A percentile compares a stretch with the other conserved stretches of the same genome.
These are phyloP conservation scores for Spilarctia lutea DNA, from an alignment of 2,888 invertebrate genomes.

Conservation along the genomic window DNA sequence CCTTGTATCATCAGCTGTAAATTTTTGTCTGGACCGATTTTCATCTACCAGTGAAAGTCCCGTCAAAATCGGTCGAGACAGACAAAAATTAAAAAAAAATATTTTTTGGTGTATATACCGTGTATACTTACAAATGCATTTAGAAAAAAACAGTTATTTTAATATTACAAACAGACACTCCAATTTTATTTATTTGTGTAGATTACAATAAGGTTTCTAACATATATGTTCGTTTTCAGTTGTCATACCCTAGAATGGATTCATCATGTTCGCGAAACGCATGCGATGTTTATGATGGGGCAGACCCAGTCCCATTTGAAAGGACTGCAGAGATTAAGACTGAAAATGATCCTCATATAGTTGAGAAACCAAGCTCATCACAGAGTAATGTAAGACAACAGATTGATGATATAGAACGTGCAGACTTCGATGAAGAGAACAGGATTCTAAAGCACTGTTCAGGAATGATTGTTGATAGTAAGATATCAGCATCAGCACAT, in stretches of 20 bases:
- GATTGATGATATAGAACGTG: conserved; percentile 79
- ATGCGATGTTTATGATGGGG: conserved; percentile 70
- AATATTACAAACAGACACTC: no score
- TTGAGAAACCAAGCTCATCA: conserved; percentile 55
- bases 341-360: conserved; percentile 66
- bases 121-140: no score
- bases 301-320: conserved; percentile 62
- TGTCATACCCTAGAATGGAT: conserved; percentile 70
- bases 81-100: no score
- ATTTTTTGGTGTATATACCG: no score
- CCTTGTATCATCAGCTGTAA: no score
- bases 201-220: background rate
- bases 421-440: conserved; percentile 83
- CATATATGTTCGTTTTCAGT: conserved; percentile 42
- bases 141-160: no score
- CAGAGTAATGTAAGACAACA: conserved; percentile 64
- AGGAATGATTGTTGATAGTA: conserved; percentile 74
- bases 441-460: conserved; percentile 78
- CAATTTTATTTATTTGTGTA: no score
- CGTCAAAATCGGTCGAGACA: no score
- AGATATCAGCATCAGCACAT: conserved; percentile 63
- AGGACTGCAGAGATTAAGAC: conserved; percentile 74
- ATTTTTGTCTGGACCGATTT: no score
- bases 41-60: no score
- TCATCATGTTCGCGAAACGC: conserved; percentile 78